A percentile compares a stretch with the other conserved stretches of the same genome.
phyloP scores from a whole-genome alignment of 2,797 vertebrate genomes.

The Falco columbarius region DNA sequence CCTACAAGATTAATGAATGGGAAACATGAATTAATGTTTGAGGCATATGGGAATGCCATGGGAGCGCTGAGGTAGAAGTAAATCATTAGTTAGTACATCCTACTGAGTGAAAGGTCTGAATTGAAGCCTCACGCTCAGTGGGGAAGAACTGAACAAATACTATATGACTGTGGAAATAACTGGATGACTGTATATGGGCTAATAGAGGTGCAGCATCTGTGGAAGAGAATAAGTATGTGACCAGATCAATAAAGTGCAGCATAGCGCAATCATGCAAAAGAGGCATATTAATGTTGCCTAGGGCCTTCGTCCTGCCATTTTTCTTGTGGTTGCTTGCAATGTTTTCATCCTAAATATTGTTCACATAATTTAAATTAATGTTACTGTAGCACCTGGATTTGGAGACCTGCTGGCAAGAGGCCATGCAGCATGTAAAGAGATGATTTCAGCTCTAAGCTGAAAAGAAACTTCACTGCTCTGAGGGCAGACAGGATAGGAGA shows the following conservation, averaged over 20 bases:
- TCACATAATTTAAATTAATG: neutral
- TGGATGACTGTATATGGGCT: neutral
- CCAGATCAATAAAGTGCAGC: neutral
- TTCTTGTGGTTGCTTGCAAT: neutral
- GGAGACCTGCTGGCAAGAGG: neutral
- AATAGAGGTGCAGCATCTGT: neutral
- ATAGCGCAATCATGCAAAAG: neutral
- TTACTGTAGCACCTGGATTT: neutral
- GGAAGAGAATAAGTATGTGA: neutral
- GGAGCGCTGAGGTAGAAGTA: neutral
- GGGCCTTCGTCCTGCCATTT: neutral
- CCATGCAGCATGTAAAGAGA: neutral
- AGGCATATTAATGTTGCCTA: neutral
- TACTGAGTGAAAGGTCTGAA: slow-evolving; percentile 2
- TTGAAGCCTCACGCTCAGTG: neutral
- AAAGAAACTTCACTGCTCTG: neutral
- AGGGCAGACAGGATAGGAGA: neutral
- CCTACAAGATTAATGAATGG: neutral
- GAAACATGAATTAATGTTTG: slow-evolving; percentile 12
- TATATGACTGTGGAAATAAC: neutral
- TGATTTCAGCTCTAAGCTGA: neutral
- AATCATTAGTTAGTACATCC: neutral
- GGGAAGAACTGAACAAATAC: neutral
- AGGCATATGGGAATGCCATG: neutral
- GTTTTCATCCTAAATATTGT: neutral